Base-by-base conservation (phyloP, 2,797 vertebrate species). In the Bradypodion pumilum region DNA sequence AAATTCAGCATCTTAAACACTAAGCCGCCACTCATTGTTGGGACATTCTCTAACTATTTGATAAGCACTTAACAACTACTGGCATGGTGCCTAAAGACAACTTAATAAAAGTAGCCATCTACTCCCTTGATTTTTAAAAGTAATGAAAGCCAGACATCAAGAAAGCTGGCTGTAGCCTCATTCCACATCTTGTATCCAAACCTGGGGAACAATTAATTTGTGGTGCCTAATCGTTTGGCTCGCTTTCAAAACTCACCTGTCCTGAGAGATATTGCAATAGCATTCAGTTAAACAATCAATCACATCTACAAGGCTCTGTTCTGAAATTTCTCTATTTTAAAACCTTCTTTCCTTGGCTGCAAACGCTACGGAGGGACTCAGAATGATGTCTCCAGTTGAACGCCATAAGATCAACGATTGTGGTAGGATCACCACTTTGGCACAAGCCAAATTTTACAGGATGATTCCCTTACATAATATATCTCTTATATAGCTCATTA, bases 11-110 rank as follows among this genome's bases (percentile, higher is more conserved):
- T n/a, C n/a, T n/a, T n/a, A n/a, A n/a, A n/a, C n/a, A n/a, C n/a
- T n/a, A n/a, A n/a, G n/a, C n/a, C n/a, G n/a, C n/a, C n/a, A n/a
- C 65, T 78, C 81, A 76, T 49, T 84, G 73, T 85, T 80, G 7
- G 77, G 29, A 80, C 56, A 5, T 63, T 79, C 62, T 72, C 12
- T 60, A 83, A 56, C 19, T n/a, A 23, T 86, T 87, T 59, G 49
- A 84, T 40, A 85, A 77, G 23, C 73, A 29, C 60, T 84, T 29
- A 81, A 81, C 37, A 63, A 25, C 6, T 68, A 73, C 76, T 76
- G 40, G 46, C 80, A 85, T 12, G 73, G n/a, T 32, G 82, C 56
- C 63, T 89, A 65, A 66, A 88, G 63, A 60, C 37, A 87, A 74
- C 69, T 32, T 25, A 84, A 85, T 59, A 86, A 56, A 86, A 63